These are phyloP conservation scores for Pygoscelis antarcticus DNA, from an alignment of 2,113 vertebrate genomes.

Conservation along the genomic window DNA sequence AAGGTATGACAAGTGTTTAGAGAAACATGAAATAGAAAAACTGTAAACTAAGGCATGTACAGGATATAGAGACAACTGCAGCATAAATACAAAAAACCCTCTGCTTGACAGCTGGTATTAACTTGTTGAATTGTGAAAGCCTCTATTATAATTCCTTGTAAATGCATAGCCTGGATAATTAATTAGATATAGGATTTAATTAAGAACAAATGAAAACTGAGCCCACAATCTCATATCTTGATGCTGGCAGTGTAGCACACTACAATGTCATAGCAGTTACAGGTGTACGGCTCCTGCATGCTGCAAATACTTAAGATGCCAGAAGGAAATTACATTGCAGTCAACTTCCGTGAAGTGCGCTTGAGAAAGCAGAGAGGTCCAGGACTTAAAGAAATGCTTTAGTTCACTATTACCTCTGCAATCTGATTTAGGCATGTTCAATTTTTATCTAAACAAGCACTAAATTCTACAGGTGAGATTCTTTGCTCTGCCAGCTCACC, in stretches of 20 bases:
- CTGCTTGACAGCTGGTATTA: not conserved
- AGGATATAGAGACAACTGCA: not conserved
- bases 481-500: not conserved
- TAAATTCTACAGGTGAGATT: not conserved
- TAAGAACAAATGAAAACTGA: conserved; percentile 13
- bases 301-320: not conserved
- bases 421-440: not conserved
- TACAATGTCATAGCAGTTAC: not conserved
- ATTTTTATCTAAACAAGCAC: not conserved
- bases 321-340: not conserved
- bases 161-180: not conserved
- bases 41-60: not conserved
- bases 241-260: not conserved
- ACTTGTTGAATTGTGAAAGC: conserved; percentile 42
- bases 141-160: conserved; percentile 52
- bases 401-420: not conserved
- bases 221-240: not conserved
- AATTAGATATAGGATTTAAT: conserved; percentile 46
- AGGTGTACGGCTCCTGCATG: not conserved
- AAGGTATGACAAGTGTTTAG: not conserved
- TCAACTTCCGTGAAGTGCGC: not conserved
- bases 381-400: not conserved
- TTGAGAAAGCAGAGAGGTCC: not conserved
- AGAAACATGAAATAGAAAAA: conserved; percentile 29
- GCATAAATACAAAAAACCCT: not conserved